Base-by-base conservation (phyloP, 2,797 vertebrate genomes). In the Epinephelus malabaricus region DNA sequence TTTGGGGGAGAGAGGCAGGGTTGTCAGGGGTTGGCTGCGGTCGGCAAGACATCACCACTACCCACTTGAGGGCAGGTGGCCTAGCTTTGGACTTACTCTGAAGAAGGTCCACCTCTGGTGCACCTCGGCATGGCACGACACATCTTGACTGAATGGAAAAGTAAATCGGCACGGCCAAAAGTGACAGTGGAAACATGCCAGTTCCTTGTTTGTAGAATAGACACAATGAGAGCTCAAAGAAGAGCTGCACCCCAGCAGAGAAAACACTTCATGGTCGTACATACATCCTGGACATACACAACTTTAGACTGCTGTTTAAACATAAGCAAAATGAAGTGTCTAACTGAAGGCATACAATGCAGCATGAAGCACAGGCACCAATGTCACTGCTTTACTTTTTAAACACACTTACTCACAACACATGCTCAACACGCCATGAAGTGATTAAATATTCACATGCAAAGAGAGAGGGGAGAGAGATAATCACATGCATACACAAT, bases 391-490 rank as follows among this genome's bases (percentile, higher is more conserved):
- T 85, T 81, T 67, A 73, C 55, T 69, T 79, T 76, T 83, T 78
- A 73, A 86, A 79, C 49, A 69, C 54, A 73, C 68, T 73, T 30
- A 55, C 58, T 55, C 49, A 59, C 62, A 73, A 61, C 66, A 68
- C 71, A 74, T 59, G 60, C 59, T 66, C 61, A 80, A 75, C 69
- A 80, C 21, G 21, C 45, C 69, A 82, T 76, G 71, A 67, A 73
- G 38, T 59, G 11, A 83, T 86, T 65, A 83, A 81, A 86, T 71
- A 89, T 89, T 86, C 75, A 81, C 63, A 72, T 12, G n/a, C 66
- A 76, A 64, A 86, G 58, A 63, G 46, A 77, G 38, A 43, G 18
- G 59, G 19, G 50, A 50, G 25, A 25, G 60, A 17, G 49, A 84
- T 73, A 59, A 78, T 88, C 69, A 78, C 53, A 62, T 67, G 73